These are phyloP conservation scores for Maniola jurtina DNA, from an alignment of 1,140 invertebrate species.

Conservation along the genomic window DNA sequence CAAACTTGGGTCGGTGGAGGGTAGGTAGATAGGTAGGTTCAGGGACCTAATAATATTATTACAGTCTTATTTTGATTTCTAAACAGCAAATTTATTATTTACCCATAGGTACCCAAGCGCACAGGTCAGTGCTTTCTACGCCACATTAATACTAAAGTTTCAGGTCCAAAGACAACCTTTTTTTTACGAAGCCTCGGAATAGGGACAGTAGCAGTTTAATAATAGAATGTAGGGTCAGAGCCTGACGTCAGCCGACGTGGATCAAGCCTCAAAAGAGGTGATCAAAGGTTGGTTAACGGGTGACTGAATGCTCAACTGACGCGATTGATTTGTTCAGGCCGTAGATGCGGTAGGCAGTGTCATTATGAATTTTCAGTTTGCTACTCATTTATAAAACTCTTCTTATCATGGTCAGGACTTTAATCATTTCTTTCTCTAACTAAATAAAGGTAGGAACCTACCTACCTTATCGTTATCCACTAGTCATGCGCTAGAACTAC, in stretches of 20 bases:
- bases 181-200: background rate
- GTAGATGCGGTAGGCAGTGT: background rate
- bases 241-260: slow-evolving; percentile 24
- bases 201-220: background rate
- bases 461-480: no score
- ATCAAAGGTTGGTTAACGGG: slow-evolving; percentile 29
- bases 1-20: no score
- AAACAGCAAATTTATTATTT: background rate
- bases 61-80: no score
- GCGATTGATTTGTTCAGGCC: background rate
- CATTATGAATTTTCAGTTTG: no score
- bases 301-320: slow-evolving; percentile 22
- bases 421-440: no score
- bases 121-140: background rate
- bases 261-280: slow-evolving; percentile 32
- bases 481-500: no score
- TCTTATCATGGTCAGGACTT: no score
- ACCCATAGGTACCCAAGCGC: background rate
- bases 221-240: slow-evolving; percentile 14
- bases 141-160: background rate
- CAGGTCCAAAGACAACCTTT: background rate
- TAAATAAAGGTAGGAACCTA: no score
- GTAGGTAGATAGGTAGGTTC: no score
- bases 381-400: no score
- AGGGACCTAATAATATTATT: no score